Base-by-base conservation (phyloP, 1,140 invertebrate genomes). In the Babylonia areolata region DNA sequence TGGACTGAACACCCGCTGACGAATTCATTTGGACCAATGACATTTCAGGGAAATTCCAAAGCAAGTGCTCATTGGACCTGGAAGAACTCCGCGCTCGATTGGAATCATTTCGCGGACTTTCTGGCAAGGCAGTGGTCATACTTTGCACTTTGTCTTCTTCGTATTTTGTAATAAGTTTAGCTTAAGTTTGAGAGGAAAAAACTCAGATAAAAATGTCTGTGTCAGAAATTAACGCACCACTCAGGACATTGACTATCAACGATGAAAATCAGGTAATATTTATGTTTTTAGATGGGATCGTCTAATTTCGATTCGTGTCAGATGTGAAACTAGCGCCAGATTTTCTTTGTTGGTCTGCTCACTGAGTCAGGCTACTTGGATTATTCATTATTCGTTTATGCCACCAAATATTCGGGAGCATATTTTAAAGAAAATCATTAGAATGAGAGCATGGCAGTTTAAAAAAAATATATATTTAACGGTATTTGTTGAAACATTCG, bases 261-360 rank as follows among this genome's bases (percentile, higher is more conserved):
- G 91, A 92, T 79, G 91, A 93, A 89, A 93, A 93, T 81, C 81
- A 92, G 88, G 92, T 92, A 46, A 42, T 35, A 51, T 51, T 51
- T 51, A 51, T 17, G 17, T 51, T 51, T 51, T 51, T 51, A 51
- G 9, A 51, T 51, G 9, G 46, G 17, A 51, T n/a, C n/a, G n/a
- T n/a, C n/a, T n/a, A 51, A 40, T 37, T 3, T 46, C 37, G 40
- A 6, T 23, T 28, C 42, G 37, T 42, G 12, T 79, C 6, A 33
- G 31, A 6, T 35, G 35, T 35, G 31, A 35, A 73, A 73, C 9
- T 1, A 17, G 46, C 46, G 46, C 46, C 46, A 51, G 46, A 51
- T 51, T 51, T 51, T 51, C 17, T 17, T 9, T 51, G 9, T 51
- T 51, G 46, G n/a, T n/a, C n/a, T n/a, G n/a, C n/a, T n/a, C n/a